Base-by-base conservation (phyloP, 2,888 invertebrate genomes). In the Lasioglossum figueresi region DNA sequence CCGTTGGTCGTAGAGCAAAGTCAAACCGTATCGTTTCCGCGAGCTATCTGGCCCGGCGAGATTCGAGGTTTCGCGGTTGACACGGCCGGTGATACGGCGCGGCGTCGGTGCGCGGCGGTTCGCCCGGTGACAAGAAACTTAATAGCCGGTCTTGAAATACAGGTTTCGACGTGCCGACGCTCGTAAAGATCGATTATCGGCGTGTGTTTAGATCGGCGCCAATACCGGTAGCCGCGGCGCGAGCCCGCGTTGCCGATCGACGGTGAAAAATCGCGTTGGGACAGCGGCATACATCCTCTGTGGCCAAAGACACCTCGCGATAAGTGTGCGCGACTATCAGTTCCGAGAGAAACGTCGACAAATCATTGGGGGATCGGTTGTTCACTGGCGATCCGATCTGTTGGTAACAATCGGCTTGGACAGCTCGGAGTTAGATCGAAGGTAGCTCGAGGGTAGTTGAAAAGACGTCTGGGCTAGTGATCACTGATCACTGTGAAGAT, bases 101-200 rank as follows among this genome's bases (percentile, higher is more conserved):
- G 56, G n/a, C 63, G 63, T 31, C 63, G 63, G 63, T 31, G 31
- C 63, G 2, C 31, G 63, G 27, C 31, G 63, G 31, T 63, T 63
- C 82, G 63, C 82, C 79, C 80, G 90, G 90, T 90, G 91, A 90
- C 91, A 91, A 91, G 90, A 88, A 88, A 91, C 81, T 91, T 90
- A 91, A 91, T 91, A 91, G 91, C 90, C 85, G 85, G 88, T 90
- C 90, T 91, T 87, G 90, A 91, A 91, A 91, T 91, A 91, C 90
- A 90, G 90, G 90, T 91, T 91, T 88, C 80, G 80, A 88, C 86
- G 87, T 88, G 88, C 77, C 81, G 66, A 66, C 66, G 90, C 76
- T 91, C 90, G 88, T 88, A 91, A 91, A 91, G 90, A 91, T 91
- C 91, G 90, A 91, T 91, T 91, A 91, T 91, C 91, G 81, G 79